phyloP scores from a whole-genome alignment of 1,140 invertebrate genomes.

The Parapsyche elsis region DNA sequence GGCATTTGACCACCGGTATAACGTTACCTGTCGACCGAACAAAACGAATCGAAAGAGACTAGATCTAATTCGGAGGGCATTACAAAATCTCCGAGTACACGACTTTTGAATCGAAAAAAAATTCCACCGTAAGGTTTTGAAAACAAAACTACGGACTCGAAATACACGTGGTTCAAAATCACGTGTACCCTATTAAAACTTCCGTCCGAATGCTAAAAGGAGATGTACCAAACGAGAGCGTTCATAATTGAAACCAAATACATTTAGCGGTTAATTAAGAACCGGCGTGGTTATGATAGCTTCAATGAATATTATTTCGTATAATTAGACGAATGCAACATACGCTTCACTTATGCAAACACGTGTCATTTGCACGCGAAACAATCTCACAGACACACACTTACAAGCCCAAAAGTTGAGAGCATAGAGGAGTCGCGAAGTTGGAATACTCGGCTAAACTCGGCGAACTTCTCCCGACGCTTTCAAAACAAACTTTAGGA shows the following conservation, averaged over 20 bases:
- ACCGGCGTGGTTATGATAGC: background rate
- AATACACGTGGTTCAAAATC: background rate
- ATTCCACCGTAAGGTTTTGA: too few relatives aligned
- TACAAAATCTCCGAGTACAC: too few relatives aligned
- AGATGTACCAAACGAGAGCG: background rate
- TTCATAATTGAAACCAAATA: constrained; percentile 9
- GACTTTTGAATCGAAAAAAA: too few relatives aligned
- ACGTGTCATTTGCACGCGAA: background rate
- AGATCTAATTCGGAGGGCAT: background rate
- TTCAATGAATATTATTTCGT: background rate
- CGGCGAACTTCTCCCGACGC: background rate
- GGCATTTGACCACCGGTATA: constrained; percentile 25
- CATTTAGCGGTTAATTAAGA: background rate
- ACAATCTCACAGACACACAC: background rate
- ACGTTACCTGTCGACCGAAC: constrained; percentile 14
- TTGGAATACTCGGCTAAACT: background rate
- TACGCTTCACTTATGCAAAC: too few relatives aligned
- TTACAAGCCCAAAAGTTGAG: background rate
- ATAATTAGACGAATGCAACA: background rate
- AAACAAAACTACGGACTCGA: too few relatives aligned
- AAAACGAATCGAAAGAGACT: background rate
- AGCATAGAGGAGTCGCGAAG: background rate
- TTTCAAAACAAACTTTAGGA: constrained; percentile 18
- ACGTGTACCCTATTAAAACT: background rate
- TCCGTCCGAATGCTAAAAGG: background rate